phyloP scores from a whole-genome alignment of 2,113 vertebrate genomes.

The Hipposideros armiger region DNA sequence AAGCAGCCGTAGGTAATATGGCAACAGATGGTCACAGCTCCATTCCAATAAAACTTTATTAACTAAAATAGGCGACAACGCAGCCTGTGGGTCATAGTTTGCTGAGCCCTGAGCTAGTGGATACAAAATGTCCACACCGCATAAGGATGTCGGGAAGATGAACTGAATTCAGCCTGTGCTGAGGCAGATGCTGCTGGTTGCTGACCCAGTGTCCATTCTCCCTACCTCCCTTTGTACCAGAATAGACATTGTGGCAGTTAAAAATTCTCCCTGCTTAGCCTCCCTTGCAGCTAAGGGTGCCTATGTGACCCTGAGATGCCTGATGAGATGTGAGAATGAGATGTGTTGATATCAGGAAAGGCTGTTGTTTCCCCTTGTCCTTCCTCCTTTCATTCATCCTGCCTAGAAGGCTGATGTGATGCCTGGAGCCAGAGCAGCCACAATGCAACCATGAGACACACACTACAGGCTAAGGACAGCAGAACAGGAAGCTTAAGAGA shows the following conservation, averaged over 20 bases:
- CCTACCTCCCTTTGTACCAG: not conserved
- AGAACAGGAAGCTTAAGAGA: not conserved
- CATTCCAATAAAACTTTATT: not conserved
- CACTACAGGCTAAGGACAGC: too few species aligned
- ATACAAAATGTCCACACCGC: accelerated
- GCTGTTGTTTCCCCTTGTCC: not conserved
- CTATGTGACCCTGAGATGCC: not conserved
- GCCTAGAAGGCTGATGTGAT: not conserved
- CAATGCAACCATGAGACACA: not conserved
- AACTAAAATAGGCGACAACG: too few species aligned
- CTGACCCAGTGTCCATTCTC: not conserved
- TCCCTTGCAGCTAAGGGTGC: not conserved
- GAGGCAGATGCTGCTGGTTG: not conserved
- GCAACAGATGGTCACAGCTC: not conserved
- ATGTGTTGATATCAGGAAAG: not conserved
- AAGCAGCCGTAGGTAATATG: not conserved
- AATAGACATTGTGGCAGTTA: not conserved
- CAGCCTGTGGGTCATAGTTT: not conserved
- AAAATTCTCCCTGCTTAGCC: not conserved
- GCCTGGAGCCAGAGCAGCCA: not conserved
- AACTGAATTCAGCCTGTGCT: not conserved
- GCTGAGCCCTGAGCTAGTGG: not conserved
- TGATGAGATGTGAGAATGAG: not conserved
- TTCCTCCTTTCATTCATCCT: not conserved
- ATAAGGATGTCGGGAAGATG: not conserved